Base-by-base conservation (phyloP, 2,113 vertebrate species). In the Pollachius pollachius region DNA sequence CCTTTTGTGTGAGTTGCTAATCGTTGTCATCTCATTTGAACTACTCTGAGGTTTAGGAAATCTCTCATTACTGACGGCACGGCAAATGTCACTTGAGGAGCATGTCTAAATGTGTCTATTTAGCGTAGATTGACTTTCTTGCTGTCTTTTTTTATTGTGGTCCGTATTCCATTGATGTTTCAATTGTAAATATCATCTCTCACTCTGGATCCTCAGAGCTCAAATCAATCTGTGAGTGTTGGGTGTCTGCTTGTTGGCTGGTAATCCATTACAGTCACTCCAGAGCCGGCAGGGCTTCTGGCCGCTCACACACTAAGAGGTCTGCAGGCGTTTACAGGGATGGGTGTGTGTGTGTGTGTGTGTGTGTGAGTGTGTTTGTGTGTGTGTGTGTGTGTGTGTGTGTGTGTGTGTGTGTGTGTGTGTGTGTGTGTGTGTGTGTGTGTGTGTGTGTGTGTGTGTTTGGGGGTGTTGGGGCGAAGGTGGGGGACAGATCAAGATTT, bases 241-340 rank as follows among this genome's bases (percentile, higher is more conserved):
- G 76, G 84, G 90, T 91, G 84, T 91, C 87, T 89, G 89, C 87
- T 87, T 75, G 70, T 88, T 84, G 86, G 88, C 80, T 41, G 37
- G 79, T 76, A 89, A 90, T 89, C 91, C 89, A 90, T 92, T 92
- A 91, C 63, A 81, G 88, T 89, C 90, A 90, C 81, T 88, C 74
- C 78, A 70, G 17, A 80, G 76, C 87, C 85, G 86, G 84, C 82
- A 81, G 87, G 84, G 84, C 81, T 80, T 88, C 90, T 88, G 89
- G 85, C 85, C 87, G 86, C 86, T 88, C 68, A 84, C 85, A 84
- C 90, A 89, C 91, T 92, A 91, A 89, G 82, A 89, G 86, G 88
- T 91, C 88, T 82, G 72, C 82, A 87, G 88, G 86, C 92, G 76
- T 91, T 91, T 90, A 83, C 79, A 78, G 86, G 64, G 6, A 41